Conservation (phyloP, 1,140 invertebrate species). For the Cyphomyrmex costatus region DNA sequence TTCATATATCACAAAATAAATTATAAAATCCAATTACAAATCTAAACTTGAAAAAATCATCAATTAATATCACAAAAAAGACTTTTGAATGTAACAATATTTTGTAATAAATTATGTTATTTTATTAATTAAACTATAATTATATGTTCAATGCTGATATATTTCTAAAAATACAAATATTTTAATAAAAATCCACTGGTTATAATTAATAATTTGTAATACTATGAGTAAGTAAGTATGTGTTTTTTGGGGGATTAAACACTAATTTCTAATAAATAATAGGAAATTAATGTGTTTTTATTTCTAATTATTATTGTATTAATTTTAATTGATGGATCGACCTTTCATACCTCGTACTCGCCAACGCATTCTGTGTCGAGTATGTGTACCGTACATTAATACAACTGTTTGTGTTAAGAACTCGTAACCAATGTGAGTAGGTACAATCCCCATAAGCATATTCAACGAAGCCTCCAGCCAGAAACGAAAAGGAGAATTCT, state of each 20-base stretch:
- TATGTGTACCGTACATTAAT: conserved; percentile 54
- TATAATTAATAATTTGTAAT: conserved; percentile 15
- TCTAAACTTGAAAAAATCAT: background rate
- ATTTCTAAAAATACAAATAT: conserved; percentile 17
- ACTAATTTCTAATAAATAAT: background rate
- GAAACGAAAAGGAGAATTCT: conserved; percentile 72
- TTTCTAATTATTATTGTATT: conserved; percentile 12
- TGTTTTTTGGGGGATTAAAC: background rate
- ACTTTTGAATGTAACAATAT: background rate
- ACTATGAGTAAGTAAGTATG: background rate
- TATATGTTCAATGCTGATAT: background rate
- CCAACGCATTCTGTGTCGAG: conserved; percentile 44
- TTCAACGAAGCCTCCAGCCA: conserved; percentile 76
- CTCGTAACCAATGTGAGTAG: conserved; percentile 64
- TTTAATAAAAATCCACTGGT: background rate
- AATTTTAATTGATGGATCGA: background rate
- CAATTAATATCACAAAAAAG: background rate
- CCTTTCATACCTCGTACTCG: conserved; percentile 47
- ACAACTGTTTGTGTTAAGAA: conserved; percentile 72
- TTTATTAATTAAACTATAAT: conserved; percentile 22
- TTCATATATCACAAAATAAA: background rate
- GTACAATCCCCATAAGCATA: conserved; percentile 78
- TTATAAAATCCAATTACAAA: background rate
- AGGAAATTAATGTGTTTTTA: background rate
- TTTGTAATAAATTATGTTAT: conserved; percentile 5